These are phyloP conservation scores for Nemapogon koenigi DNA, from an alignment of 2,888 invertebrate species.

Conservation along the genomic window DNA sequence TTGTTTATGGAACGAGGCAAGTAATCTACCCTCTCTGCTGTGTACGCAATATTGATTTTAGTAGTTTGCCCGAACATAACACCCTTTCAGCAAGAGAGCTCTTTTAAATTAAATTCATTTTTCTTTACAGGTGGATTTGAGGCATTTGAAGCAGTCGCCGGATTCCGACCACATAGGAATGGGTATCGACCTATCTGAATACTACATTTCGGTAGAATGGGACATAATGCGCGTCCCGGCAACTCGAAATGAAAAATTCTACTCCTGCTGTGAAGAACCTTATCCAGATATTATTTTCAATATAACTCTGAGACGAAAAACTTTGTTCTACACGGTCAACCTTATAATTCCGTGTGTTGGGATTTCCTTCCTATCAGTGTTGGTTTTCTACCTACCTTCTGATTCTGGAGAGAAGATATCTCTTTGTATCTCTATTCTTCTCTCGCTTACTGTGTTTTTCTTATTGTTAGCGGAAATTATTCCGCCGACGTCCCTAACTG, in stretches of 20 bases:
- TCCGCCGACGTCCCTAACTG: constrained; percentile 91
- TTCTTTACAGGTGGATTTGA: constrained; percentile 80
- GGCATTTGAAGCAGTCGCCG: constrained; percentile 85
- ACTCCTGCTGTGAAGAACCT: constrained; percentile 96
- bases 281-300: constrained; percentile 98
- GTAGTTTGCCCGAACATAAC: too few relatives aligned
- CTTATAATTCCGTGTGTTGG: constrained; percentile 97
- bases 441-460: constrained; percentile 94
- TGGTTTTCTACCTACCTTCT: constrained; percentile 97
- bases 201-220: constrained; percentile 98
- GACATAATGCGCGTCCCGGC: constrained; percentile 95
- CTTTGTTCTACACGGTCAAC: constrained; percentile 97
- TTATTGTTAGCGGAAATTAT: constrained; percentile 92
- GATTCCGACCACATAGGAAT: constrained; percentile 88
- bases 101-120: neutral
- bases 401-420: constrained; percentile 98
- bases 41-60: too few relatives aligned
- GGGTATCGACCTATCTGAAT: constrained; percentile 92
- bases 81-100: neutral
- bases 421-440: constrained; percentile 91
- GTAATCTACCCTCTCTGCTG: too few relatives aligned
- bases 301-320: constrained; percentile 91
- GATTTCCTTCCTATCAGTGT: constrained; percentile 94
- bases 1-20: too few relatives aligned
- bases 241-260: constrained; percentile 88